phyloP scores from a whole-genome alignment of 2,797 vertebrate genomes.

The Salarias fasciatus region DNA sequence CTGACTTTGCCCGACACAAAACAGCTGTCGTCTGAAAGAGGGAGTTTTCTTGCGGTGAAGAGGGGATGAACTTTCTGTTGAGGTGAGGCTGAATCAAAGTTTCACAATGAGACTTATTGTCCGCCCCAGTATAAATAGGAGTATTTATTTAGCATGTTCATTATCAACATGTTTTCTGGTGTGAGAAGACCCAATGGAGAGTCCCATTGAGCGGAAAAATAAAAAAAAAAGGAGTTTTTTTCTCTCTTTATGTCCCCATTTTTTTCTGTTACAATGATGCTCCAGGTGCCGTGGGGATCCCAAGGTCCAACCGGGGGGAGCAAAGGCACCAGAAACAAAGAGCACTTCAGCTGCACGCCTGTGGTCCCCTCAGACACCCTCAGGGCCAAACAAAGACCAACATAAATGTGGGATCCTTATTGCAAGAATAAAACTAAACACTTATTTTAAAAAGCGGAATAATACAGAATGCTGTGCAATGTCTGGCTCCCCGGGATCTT shows the following conservation, averaged over 20 bases:
- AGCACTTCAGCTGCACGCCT: conserved; percentile 86
- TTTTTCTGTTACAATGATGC: conserved; percentile 90
- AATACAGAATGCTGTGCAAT: conserved; percentile 83
- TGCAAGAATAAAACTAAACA: conserved; percentile 91
- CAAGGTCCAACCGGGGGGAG: conserved; percentile 78
- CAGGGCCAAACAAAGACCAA: conserved; percentile 85
- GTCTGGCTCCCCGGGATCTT: conserved; percentile 83
- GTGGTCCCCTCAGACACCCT: conserved; percentile 85
- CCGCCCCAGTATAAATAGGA: conserved; percentile 72
- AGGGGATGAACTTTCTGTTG: conserved; percentile 72
- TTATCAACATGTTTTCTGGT: conserved; percentile 86
- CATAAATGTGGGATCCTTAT: conserved; percentile 89
- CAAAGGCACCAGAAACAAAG: conserved; percentile 85
- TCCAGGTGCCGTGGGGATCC: conserved; percentile 87
- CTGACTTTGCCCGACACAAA: conserved; percentile 84
- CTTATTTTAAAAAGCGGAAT: conserved; percentile 87
- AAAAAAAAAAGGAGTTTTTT: conserved; percentile 81
- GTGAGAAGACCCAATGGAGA: conserved; percentile 80
- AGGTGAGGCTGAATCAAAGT: conserved; percentile 82
- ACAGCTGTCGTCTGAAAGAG: conserved; percentile 84
- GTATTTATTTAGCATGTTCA: conserved; percentile 88
- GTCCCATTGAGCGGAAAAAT: conserved; percentile 80
- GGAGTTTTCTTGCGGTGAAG: conserved; percentile 65
- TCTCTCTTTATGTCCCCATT: conserved; percentile 81
- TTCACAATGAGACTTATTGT: conserved; percentile 84